Evolutionary conservation across 1,140 invertebrate genomes (phyloP), one percentile per base, ranked within the genome.

Genomic region (Nebria ingens): DNA sequence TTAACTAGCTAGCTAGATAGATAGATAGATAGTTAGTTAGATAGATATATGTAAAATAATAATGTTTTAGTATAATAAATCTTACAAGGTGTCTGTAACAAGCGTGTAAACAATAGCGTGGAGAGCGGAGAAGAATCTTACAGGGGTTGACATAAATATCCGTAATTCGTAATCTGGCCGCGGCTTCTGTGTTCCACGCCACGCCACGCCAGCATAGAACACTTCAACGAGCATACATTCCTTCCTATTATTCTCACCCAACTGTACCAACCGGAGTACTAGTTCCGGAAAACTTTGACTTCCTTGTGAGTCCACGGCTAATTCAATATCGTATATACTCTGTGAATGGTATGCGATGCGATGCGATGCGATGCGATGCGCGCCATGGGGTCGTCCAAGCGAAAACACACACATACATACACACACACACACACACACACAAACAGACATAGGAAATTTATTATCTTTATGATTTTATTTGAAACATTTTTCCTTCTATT

Each of bases 21-120:
- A n/a, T n/a, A n/a, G n/a, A n/a, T n/a, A n/a, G n/a, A n/a, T n/a
- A n/a, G n/a, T n/a, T n/a, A n/a, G n/a, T n/a, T n/a, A n/a, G n/a
- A n/a, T n/a, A n/a, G n/a, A n/a, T n/a, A n/a, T n/a, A n/a, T n/a
- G n/a, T n/a, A n/a, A n/a, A n/a, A n/a, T n/a, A n/a, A n/a, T n/a
- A n/a, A n/a, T n/a, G n/a, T n/a, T n/a, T n/a, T 49, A 15, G 13
- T 13, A 49, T 6, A 19, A 51, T 51, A 51, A 51, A 51, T 51
- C 50, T 51, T n/a, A n/a, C n/a, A 22, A 51, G 50, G 50, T 51
- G 50, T 51, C 50, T 20, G 50, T 22, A 51, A 51, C 50, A 51
- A 51, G 21, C 50, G 50, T 21, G 50, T 51, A 51, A 51, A 51
- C 50, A 51, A 51, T 51, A 17, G 50, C 4, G 50, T 51, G 50